A percentile compares a stretch with the other conserved stretches of the same genome.
Conservation (phyloP, 2,113 vertebrate species). For the Percopsis transmontana region DNA sequence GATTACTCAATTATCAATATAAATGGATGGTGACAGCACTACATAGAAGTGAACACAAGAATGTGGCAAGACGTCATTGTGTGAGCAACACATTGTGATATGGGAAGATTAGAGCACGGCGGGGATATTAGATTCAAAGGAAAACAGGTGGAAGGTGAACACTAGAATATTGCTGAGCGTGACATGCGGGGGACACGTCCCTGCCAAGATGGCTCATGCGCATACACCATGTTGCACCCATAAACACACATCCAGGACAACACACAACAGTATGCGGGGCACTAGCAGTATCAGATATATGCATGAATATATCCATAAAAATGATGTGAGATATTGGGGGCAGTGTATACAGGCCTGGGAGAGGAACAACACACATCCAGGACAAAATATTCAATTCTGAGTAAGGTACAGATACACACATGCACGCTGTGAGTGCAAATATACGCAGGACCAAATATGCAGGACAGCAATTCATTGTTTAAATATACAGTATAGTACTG, state of each 20-base stretch:
- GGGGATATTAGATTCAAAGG: constrained; percentile 32
- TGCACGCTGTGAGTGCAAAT: background rate
- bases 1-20: too few relatives aligned
- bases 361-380: constrained; percentile 28
- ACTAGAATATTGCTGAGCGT: constrained; percentile 44
- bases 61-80: constrained; percentile 11
- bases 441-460: background rate
- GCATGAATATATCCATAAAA: constrained; percentile 46
- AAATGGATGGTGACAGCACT: too few relatives aligned
- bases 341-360: background rate
- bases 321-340: constrained; percentile 25
- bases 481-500: background rate
- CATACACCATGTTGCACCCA: constrained; percentile 46
- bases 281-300: constrained; percentile 30
- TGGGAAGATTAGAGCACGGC: constrained; percentile 8
- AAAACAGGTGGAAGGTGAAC: background rate
- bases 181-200: constrained; percentile 42
- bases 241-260: constrained; percentile 23
- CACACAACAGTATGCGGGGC: constrained; percentile 10
- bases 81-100: constrained; percentile 34
- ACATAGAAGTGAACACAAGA: background rate
- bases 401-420: background rate
- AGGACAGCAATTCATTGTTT: background rate
- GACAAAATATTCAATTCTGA: constrained; percentile 15
- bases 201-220: constrained; percentile 62